phyloP scores from a whole-genome alignment of 2,888 invertebrate species.

The Cataglyphis cursor region DNA sequence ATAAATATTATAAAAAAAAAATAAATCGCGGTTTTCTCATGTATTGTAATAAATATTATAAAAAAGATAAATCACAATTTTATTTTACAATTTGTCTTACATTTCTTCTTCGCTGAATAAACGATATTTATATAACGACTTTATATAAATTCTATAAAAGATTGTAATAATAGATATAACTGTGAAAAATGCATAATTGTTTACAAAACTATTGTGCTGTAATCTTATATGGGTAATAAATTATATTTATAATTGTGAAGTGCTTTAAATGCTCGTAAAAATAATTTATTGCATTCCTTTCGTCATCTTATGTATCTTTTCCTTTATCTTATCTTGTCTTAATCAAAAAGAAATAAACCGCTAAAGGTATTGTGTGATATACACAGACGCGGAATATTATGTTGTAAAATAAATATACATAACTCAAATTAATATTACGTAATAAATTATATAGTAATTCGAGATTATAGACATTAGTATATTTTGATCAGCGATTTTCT shows the following conservation, averaged over 20 bases:
- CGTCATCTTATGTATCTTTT: background rate
- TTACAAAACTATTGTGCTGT: background rate
- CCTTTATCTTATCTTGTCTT: background rate
- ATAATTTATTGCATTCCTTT: slow-evolving; percentile 1
- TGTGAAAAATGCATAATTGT: background rate
- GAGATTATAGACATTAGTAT: background rate
- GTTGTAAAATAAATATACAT: background rate
- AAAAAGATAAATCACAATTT: background rate
- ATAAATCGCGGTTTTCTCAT: background rate
- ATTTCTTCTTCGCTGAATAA: background rate
- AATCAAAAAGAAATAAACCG: background rate
- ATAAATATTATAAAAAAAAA: background rate
- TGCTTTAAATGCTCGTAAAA: background rate
- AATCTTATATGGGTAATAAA: no score
- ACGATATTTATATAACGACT: no score
- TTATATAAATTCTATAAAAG: background rate
- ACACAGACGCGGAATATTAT: background rate
- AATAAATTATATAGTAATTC: background rate
- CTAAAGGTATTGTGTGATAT: background rate
- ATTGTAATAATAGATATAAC: background rate
- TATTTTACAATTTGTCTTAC: background rate
- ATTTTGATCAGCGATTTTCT: background rate
- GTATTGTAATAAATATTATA: background rate
- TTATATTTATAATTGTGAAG: background rate
- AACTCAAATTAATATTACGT: background rate